phyloP scores from a whole-genome alignment of 2,113 vertebrate genomes.

The Aldabrachelys gigantea region DNA sequence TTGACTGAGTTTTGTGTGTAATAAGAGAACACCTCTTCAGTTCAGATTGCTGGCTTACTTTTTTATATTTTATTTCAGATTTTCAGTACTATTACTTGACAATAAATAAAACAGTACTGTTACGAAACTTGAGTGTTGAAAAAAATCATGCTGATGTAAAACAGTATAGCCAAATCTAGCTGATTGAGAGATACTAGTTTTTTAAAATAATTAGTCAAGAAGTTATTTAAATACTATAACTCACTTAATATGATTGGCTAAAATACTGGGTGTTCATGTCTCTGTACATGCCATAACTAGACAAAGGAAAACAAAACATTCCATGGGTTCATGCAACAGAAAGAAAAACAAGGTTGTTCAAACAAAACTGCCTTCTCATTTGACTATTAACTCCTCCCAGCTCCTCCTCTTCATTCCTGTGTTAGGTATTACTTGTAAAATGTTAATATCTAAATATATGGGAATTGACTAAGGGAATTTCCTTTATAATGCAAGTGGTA shows the following conservation, averaged over 20 bases:
- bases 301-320: neutral
- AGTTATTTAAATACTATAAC: neutral
- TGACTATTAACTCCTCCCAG: neutral
- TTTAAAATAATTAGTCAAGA: neutral
- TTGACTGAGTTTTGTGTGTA: neutral
- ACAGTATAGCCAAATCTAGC: neutral
- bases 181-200: neutral
- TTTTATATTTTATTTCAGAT: neutral
- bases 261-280: neutral
- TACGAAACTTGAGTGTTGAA: neutral
- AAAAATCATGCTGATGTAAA: neutral
- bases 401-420: neutral
- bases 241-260: neutral
- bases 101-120: neutral
- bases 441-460: neutral
- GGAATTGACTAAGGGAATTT: slow-evolving; percentile 18
- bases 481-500: neutral
- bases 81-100: neutral
- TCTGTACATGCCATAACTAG: neutral
- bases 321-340: neutral
- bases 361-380: neutral
- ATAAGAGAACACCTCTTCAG: neutral
- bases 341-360: neutral
- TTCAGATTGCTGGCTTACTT: neutral
- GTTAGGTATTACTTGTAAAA: neutral